These are phyloP conservation scores for Champsocephalus gunnari DNA, from an alignment of 2,797 vertebrate species.

Conservation along the genomic window DNA sequence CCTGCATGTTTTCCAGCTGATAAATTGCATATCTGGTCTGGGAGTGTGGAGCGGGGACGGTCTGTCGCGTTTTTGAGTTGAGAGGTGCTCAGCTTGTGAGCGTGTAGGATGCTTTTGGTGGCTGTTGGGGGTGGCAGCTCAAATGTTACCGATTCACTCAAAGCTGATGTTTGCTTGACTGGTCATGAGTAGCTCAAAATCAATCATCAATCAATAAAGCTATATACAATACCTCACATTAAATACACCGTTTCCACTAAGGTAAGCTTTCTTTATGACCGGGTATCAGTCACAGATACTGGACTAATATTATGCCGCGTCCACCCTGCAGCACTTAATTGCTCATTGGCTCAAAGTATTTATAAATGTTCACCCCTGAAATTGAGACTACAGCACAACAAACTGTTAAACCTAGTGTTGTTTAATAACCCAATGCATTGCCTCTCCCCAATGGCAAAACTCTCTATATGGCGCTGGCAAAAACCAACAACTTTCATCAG, in stretches of 20 bases:
- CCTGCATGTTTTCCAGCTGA: slow-evolving; percentile 80
- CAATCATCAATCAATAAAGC: slow-evolving; percentile 62
- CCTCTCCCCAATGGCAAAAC: slow-evolving; percentile 59
- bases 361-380: slow-evolving; percentile 21
- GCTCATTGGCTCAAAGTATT: slow-evolving; percentile 31
- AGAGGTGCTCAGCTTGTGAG: slow-evolving; percentile 54
- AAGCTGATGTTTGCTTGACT: slow-evolving; percentile 53
- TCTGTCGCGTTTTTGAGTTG: slow-evolving; percentile 63
- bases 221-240: slow-evolving; percentile 22
- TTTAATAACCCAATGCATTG: slow-evolving; percentile 55
- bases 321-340: slow-evolving; percentile 5
- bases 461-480: slow-evolving; percentile 29
- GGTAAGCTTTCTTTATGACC: slow-evolving; percentile 20
- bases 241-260: slow-evolving; percentile 32
- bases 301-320: slow-evolving; percentile 8
- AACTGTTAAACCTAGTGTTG: slow-evolving; percentile 39
- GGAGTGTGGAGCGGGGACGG: slow-evolving; percentile 55
- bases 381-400: slow-evolving; percentile 38
- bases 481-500: slow-evolving; percentile 68
- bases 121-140: slow-evolving; percentile 25
- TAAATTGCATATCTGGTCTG: slow-evolving; percentile 77
- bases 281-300: slow-evolving; percentile 9
- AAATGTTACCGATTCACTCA: slow-evolving; percentile 48
- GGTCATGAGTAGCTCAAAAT: slow-evolving; percentile 39
- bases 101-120: slow-evolving; percentile 48